Evolutionary conservation across 2,888 invertebrate species (phyloP).

Genomic region (Thysanoteuthis rhombus): DNA sequence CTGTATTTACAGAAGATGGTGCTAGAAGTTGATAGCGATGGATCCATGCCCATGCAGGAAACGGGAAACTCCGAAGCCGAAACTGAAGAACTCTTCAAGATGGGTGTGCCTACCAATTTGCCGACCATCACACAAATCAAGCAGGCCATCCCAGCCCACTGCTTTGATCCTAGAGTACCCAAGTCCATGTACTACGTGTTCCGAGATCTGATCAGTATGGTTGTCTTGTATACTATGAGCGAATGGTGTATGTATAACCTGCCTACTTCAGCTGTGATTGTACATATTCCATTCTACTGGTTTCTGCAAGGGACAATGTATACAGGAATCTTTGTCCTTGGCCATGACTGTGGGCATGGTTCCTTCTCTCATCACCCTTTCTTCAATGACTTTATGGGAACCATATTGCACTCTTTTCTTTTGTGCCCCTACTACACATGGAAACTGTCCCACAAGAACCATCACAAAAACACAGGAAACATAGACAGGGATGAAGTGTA

Average conservation of each 20-base stretch:
- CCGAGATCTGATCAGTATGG: slow-evolving; percentile 52
- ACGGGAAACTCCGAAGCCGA: background rate
- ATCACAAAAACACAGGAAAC: slow-evolving; percentile 63
- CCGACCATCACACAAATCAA: slow-evolving; percentile 61
- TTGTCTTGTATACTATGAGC: slow-evolving; percentile 37
- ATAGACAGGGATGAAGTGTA: slow-evolving; percentile 65
- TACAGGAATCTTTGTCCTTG: slow-evolving; percentile 60
- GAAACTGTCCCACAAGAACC: slow-evolving; percentile 62
- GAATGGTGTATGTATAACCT: slow-evolving; percentile 18
- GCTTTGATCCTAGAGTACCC: slow-evolving; percentile 55
- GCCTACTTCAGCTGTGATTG: background rate
- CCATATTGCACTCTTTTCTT: slow-evolving; percentile 56
- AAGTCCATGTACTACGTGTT: slow-evolving; percentile 57
- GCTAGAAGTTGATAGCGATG: slow-evolving; percentile 14
- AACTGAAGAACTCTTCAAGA: background rate
- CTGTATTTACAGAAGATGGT: background rate
- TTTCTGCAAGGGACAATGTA: slow-evolving; percentile 61
- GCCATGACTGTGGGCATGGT: slow-evolving; percentile 64
- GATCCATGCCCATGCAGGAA: background rate
- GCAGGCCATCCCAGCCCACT: slow-evolving; percentile 53
- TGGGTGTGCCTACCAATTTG: slow-evolving; percentile 38
- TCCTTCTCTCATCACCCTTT: slow-evolving; percentile 57
- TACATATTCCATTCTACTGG: slow-evolving; percentile 55
- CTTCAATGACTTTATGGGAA: slow-evolving; percentile 60
- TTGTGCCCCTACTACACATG: slow-evolving; percentile 62